A percentile compares a stretch with the other conserved stretches of the same genome.
These are phyloP conservation scores for Dryobota labecula DNA, from an alignment of 2,888 invertebrate species.

Conservation along the genomic window DNA sequence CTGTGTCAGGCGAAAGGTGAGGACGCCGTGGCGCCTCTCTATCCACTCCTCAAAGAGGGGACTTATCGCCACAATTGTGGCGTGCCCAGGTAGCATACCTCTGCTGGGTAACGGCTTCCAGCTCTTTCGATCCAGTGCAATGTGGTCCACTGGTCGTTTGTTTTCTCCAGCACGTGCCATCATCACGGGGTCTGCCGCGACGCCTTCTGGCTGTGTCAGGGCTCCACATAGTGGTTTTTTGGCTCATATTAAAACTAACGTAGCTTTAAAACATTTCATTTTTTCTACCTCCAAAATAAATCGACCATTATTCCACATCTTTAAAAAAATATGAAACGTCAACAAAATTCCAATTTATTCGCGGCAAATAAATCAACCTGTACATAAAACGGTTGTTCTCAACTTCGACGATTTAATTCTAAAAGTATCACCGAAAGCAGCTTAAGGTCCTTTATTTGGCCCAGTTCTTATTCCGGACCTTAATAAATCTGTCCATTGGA, in stretches of 20 bases:
- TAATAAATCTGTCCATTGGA: constrained; percentile 84
- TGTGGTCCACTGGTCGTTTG: too few relatives aligned
- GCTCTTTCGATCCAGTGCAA: too few relatives aligned
- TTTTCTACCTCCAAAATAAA: not conserved
- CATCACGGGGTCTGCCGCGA: too few relatives aligned
- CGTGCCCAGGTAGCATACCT: too few relatives aligned
- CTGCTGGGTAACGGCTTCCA: too few relatives aligned
- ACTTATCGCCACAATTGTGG: too few relatives aligned
- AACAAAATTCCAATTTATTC: constrained; percentile 54
- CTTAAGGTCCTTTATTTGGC: constrained; percentile 72
- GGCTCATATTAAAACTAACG: not conserved
- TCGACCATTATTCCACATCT: not conserved
- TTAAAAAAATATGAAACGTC: constrained; percentile 48
- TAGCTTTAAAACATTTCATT: not conserved
- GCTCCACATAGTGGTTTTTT: too few relatives aligned
- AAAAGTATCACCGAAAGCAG: constrained; percentile 74
- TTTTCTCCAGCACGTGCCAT: too few relatives aligned
- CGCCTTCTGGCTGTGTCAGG: too few relatives aligned
- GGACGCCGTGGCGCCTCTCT: too few relatives aligned
- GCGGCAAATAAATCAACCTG: constrained; percentile 73
- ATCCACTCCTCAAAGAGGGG: too few relatives aligned
- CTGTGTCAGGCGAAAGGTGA: too few relatives aligned
- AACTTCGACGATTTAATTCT: constrained; percentile 77
- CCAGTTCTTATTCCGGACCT: constrained; percentile 74
- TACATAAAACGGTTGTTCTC: constrained; percentile 71